Base-by-base conservation (phyloP, 2,113 vertebrate species). In the Oceanodroma tethys region DNA sequence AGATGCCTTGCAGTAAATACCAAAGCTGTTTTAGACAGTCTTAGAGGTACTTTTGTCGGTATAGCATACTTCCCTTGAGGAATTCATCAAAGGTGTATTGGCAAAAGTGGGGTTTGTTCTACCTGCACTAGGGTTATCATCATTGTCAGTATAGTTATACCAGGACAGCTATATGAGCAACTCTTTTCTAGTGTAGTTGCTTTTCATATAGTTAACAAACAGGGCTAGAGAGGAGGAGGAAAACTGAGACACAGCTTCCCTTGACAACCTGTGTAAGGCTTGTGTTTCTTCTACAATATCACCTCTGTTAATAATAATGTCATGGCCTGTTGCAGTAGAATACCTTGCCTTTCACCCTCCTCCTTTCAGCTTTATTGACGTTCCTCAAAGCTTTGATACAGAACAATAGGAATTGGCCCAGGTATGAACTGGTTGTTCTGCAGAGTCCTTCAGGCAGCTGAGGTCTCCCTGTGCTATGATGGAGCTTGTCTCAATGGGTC, bases 301-400 rank as follows among this genome's bases (percentile, higher is more conserved):
- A 62, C 26, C 56, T 83, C 63, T 67, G 42, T 62, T 74, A 56
- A 63, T 66, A 73, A 68, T 63, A 56, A 75, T 32, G 34, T 66
- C 45, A 32, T 75, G 42, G 18, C 26, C 81, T 60, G 32, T 88
- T 94, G 62, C 48, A 85, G n/a, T 80, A 63, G 40, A 86, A 78
- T 55, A 60, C 23, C 18, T 73, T 93, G 30, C n/a, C 45, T 95
- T 89, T 93, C 60, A 75, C 38, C 50, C 29, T 67, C 32, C 60
- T 86, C 47, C 75, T 81, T 91, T 95, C 91, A 96, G 67, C 62
- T 93, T 95, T 91, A 87, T 62, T 96, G 83, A 95, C 83, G 91
- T 94, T 95, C 60, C 81, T 85, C 58, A 93, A n/a, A 89, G 70
- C 88, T 97, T 91, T 96, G 70, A 92, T 89, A 72, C 7, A 66